Evolutionary conservation across 2,113 vertebrate species (phyloP), one percentile per base, ranked within the genome.

Genomic region (Python bivittatus): DNA sequence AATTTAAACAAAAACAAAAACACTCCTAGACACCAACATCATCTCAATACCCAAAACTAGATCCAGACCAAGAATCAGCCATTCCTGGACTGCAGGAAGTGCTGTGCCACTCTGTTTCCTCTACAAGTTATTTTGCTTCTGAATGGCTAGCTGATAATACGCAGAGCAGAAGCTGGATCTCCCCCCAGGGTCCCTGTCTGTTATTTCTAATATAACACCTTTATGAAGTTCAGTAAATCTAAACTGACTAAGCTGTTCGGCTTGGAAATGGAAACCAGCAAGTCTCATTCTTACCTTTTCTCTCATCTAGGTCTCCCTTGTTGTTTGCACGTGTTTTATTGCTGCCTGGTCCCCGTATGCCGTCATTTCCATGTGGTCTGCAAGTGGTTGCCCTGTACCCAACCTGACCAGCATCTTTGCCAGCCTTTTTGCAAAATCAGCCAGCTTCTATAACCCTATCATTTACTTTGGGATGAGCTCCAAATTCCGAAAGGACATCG

Each of bases 401-500:
- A 98, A 94, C 93, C 97, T 98, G 20, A 98, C 98, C 86, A 98
- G 98, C 96, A 97, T 98, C 95, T 93, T 98, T 93, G 97, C 98
- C 92, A 98, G 97, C 48, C 97, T 98, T 91, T 98, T 98, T 94
- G 98, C 98, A 94, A 98, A 99, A 96, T 98, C 98, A 10, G 98
- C 98, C 93, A 98, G 97, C 93, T 98, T 98, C 96, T 98, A 98
- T 96, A 98, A 98, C 93, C 98, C 98, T 0, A 96, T 98, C 93
- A 98, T 98, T 92, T 98, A 99, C 96, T 98, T 99, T 11, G 97
- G 98, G 94, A 98, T 98, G 98, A 98, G 98, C 96, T 98, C 97
- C 94, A 98, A 98, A 95, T 98, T 98, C 91, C 97, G 97, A 84
- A 98, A 97, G 88, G 98, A 98, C 87, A 92, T 98, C 68, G 93